Conservation (phyloP, 2,113 vertebrate species). For the Corapipo altera region DNA sequence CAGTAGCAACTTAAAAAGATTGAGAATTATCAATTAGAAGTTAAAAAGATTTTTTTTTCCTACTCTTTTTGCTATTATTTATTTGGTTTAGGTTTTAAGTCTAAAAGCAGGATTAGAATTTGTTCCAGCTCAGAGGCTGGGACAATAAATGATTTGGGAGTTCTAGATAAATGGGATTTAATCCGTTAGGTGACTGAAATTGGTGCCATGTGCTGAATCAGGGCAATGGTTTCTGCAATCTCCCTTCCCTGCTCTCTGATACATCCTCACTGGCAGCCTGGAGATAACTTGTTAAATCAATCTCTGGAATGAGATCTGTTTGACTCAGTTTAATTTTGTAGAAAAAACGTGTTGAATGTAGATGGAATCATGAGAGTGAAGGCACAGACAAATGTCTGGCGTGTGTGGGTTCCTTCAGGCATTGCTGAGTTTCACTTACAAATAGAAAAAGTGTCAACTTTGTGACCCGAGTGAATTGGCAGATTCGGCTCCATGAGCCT, state of each 20-base stretch:
- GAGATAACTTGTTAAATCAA: not conserved
- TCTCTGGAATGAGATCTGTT: not conserved
- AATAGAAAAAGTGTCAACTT: not conserved
- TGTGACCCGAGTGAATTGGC: not conserved
- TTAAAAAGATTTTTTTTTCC: not conserved
- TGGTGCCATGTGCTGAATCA: not conserved
- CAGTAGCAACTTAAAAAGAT: not conserved
- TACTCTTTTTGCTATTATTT: not conserved
- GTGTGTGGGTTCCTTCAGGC: not conserved
- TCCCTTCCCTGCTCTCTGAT: not conserved
- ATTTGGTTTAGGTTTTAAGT: not conserved
- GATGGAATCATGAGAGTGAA: not conserved
- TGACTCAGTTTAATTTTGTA: not conserved
- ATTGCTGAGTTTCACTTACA: not conserved
- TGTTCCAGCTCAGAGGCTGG: not conserved
- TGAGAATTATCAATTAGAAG: not conserved
- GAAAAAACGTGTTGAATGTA: not conserved
- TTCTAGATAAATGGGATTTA: not conserved
- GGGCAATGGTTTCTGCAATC: not conserved
- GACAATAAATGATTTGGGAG: not conserved
- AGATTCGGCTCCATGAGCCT: not conserved
- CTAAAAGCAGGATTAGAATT: not conserved
- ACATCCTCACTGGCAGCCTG: fast-evolving
- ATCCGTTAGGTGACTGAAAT: not conserved
- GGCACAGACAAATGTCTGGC: not conserved